Evolutionary conservation across 2,888 invertebrate genomes (phyloP), one percentile per base, ranked within the genome.

Genomic region (Apotomis turbidana): DNA sequence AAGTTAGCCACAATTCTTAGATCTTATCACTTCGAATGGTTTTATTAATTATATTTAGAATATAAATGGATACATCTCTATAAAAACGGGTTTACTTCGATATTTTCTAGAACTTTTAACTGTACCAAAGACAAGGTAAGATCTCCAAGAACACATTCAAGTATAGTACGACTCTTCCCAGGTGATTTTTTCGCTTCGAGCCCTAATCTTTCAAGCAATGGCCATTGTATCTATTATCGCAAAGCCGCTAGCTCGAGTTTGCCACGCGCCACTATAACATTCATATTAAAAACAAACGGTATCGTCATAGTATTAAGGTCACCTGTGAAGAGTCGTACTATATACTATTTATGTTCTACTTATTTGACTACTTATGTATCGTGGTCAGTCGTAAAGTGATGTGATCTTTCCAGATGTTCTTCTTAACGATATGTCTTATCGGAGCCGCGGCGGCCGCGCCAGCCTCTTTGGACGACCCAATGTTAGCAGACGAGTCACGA

Each of bases 71-170:
- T 41, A 6, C 6, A 6, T 8, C 15, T 64, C 12, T 64, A 64
- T 64, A 64, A n/a, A 64, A 64, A 54, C 12, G 5, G 54, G 0
- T 64, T 64, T 55, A 54, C 44, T 27, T 55, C 27, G n/a, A 57
- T 6, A 4, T 27, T 27, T n/a, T 57, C 55, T 55, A 46, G 12
- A 46, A 57, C 57, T 27, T 57, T 46, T 55, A 57, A 4, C 66
- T 66, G 46, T 46, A 36, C 27, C 46, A 36, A 64, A 54, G 46
- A 12, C 46, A 57, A 66, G 66, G 66, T 66, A 66, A 66, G 66
- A 46, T 36, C 27, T 12, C 58, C 0, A 27, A 10, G 55, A n/a
- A 12, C 12, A 44, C 41, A 5, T 41, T 15, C 4, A 27, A 5
- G 44, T n/a, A 44, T n/a, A n/a, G n/a, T n/a, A n/a, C n/a, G n/a